Base-by-base conservation (phyloP, 2,113 vertebrate genomes). In the Rhodinocichla rosea region DNA sequence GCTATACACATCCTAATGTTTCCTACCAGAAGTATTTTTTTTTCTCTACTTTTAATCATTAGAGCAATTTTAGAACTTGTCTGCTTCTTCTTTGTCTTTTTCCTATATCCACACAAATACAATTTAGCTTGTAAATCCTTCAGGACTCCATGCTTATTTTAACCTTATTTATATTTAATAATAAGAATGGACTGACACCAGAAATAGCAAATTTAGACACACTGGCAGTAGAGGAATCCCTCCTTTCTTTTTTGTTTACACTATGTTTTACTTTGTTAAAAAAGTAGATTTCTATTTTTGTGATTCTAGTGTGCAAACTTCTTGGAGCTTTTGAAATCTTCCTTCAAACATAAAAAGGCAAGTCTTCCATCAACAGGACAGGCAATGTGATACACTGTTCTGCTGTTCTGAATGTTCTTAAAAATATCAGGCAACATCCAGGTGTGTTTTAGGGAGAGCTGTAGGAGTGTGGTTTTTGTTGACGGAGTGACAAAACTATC, bases 131-230 rank as follows among this genome's bases (percentile, higher is more conserved):
- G 12, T 79, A 89, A 92, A 87, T 60, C 45, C 32, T 76, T 87
- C 37, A 89, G 37, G 40, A 82, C 15, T 75, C 65, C 16, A 27
- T 57, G 28, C 42, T 81, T 91, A 76, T 69, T 95, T 94, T 89
- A 92, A 68, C 20, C 6, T 67, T 91, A 87, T 91, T 90, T 89
- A 63, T 92, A 56, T 94, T 92, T 84, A 91, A 89, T 75, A 82
- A 67, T 49, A 86, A 80, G 64, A 74, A 75, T 52, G 45, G 75
- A 32, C 40, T 55, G n/a, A 56, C 64, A 89, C 44, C 17, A 85
- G 49, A 69, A 89, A 87, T 40, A 87, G 20, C 23, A 76, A 15
- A 79, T 81, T 60, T 87, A 84, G 62, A 87, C 28, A 65, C 9
- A 74, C 32, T 87, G 49, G 21, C 3, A 1, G 27, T 60, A 50